Evolutionary conservation across 2,113 vertebrate species (phyloP).

Genomic region (Eudyptes chrysolophus): DNA sequence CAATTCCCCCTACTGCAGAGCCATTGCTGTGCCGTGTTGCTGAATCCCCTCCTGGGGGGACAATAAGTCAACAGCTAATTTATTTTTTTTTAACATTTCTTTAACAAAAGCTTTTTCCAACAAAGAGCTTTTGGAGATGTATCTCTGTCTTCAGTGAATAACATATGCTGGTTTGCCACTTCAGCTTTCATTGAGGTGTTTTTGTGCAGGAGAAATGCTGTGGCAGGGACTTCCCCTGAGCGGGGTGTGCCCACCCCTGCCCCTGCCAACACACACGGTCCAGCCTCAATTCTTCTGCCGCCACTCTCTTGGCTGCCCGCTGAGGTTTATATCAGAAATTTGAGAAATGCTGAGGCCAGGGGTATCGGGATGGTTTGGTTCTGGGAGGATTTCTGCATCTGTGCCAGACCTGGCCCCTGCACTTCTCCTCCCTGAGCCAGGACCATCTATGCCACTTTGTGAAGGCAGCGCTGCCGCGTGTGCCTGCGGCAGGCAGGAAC

Average conservation of each 20-base stretch:
- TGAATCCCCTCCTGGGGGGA: not conserved
- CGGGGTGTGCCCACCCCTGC: not conserved
- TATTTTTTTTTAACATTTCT: not conserved
- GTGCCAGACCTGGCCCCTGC: not conserved
- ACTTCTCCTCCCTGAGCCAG: not conserved
- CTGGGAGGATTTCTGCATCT: not conserved
- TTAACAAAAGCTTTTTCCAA: not conserved
- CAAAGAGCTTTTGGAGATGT: not conserved
- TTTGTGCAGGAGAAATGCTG: not conserved
- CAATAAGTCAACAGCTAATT: not conserved
- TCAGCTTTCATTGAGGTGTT: not conserved
- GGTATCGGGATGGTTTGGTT: not conserved
- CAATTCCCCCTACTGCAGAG: not conserved
- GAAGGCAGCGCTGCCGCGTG: not conserved
- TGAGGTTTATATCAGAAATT: not conserved
- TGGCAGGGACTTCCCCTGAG: fast-evolving
- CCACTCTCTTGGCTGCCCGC: no score
- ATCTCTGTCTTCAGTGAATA: not conserved
- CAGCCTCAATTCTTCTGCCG: not conserved
- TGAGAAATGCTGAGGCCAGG: not conserved
- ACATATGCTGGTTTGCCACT: not conserved
- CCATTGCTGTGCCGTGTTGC: fast-evolving
- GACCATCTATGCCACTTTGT: fast-evolving
- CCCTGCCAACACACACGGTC: fast-evolving
- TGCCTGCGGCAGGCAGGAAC: not conserved